phyloP scores from a whole-genome alignment of 2,113 vertebrate genomes.

The Proterorhinus semilunaris region DNA sequence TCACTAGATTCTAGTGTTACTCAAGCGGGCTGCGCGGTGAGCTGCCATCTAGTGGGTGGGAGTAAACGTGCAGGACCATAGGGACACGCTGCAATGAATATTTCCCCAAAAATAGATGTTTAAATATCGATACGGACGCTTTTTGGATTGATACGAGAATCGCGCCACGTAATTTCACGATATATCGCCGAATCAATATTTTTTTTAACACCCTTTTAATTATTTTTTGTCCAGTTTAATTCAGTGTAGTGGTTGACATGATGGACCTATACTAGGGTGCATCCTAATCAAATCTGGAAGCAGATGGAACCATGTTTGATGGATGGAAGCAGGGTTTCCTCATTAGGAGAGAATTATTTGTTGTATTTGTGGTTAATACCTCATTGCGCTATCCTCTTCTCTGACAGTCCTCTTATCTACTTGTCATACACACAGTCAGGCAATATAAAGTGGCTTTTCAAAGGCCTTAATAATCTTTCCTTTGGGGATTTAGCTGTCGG shows the following conservation, averaged over 20 bases:
- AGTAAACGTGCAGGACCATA: too few relatives aligned
- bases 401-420: slow-evolving; percentile 28
- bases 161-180: too few relatives aligned
- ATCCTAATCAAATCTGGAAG: slow-evolving; percentile 45
- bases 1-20: too few relatives aligned
- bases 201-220: too few relatives aligned
- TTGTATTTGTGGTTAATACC: slow-evolving; percentile 65
- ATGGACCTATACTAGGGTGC: slow-evolving; percentile 54
- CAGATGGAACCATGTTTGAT: slow-evolving; percentile 72
- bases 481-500: slow-evolving; percentile 80
- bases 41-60: too few relatives aligned
- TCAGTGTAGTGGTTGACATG: slow-evolving; percentile 11
- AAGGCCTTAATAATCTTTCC: neutral
- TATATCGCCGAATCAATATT: too few relatives aligned
- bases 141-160: too few relatives aligned
- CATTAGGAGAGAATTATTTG: slow-evolving; percentile 72
- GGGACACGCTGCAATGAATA: too few relatives aligned
- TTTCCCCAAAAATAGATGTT: too few relatives aligned
- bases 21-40: too few relatives aligned
- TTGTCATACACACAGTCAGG: slow-evolving; percentile 1
- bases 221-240: slow-evolving; percentile 38
- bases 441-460: neutral
- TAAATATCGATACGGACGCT: too few relatives aligned
- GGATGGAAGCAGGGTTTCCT: slow-evolving; percentile 61
- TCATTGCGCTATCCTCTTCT: slow-evolving; percentile 42